Percentiles rank a stretch among this genome's conserved stretches.
Evolutionary conservation across 2,113 vertebrate genomes (phyloP).

Genomic region (Hirundichthys speculiger): DNA sequence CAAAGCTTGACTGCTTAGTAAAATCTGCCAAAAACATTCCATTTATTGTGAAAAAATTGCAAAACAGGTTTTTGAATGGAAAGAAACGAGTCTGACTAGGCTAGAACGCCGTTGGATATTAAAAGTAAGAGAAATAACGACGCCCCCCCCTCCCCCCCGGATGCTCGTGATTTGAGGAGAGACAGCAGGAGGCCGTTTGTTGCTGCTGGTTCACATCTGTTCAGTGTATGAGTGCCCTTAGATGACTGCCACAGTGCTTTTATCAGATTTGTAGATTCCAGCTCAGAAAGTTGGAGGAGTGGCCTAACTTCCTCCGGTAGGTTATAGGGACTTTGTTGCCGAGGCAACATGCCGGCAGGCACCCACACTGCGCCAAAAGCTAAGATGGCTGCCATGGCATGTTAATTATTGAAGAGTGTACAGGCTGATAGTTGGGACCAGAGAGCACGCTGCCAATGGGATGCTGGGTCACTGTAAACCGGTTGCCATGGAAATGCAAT

Average conservation of each 20-base stretch:
- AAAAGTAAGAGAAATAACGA: background rate
- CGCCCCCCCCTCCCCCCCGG: no score
- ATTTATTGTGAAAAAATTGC: no score
- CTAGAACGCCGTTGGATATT: no score
- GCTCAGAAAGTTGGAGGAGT: constrained; percentile 38
- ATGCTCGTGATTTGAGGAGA: background rate
- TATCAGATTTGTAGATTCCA: constrained; percentile 4
- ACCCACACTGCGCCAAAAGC: constrained; percentile 59
- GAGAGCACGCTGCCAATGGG: constrained; percentile 33
- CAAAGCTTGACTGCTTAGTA: no score
- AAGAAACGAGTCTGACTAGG: no score
- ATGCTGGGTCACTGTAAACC: constrained; percentile 62
- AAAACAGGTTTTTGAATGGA: no score
- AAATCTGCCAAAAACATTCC: no score
- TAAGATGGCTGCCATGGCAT: constrained; percentile 71
- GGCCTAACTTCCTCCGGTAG: constrained; percentile 12
- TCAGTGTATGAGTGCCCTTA: constrained; percentile 18
- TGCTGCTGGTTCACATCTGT: background rate
- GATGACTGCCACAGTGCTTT: constrained; percentile 38
- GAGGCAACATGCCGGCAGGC: constrained; percentile 63
- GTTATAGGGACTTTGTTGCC: constrained; percentile 43
- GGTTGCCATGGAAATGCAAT: constrained; percentile 57
- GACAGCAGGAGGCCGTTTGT: background rate
- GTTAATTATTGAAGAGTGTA: constrained; percentile 74
- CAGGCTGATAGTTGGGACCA: constrained; percentile 51